phyloP scores from a whole-genome alignment of 2,113 vertebrate genomes.

The Alaudala cheleensis region DNA sequence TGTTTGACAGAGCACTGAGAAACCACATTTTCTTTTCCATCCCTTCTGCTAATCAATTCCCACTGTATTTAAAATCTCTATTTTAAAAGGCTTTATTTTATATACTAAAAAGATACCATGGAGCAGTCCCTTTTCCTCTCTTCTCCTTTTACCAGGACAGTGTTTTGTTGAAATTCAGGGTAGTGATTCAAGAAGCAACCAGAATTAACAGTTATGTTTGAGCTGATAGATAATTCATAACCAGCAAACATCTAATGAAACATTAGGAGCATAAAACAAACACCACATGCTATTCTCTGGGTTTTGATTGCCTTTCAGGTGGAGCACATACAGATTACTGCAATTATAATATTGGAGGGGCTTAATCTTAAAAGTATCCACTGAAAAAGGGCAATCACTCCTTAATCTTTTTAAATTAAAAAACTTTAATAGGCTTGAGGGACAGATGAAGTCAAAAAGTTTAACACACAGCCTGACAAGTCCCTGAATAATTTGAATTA shows the following conservation, averaged over 20 bases:
- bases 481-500: background rate
- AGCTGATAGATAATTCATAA: slow-evolving; percentile 26
- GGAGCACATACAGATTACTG: background rate
- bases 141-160: background rate
- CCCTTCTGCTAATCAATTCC: background rate
- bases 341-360: background rate
- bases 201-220: slow-evolving; percentile 13
- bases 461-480: background rate
- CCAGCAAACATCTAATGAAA: slow-evolving; percentile 36
- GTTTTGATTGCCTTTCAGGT: slow-evolving; percentile 18
- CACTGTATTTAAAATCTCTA: background rate
- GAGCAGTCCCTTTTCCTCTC: background rate
- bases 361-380: background rate
- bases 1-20: background rate
- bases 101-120: background rate
- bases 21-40: background rate
- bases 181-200: background rate
- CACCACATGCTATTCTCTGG: background rate
- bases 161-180: background rate
- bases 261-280: slow-evolving; percentile 18
- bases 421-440: background rate
- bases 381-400: background rate
- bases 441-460: background rate
- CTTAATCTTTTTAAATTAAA: slow-evolving; percentile 1
- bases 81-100: background rate